A percentile compares a stretch with the other conserved stretches of the same genome.
These are phyloP conservation scores for Dione juno DNA, from an alignment of 2,888 invertebrate species.

Conservation along the genomic window DNA sequence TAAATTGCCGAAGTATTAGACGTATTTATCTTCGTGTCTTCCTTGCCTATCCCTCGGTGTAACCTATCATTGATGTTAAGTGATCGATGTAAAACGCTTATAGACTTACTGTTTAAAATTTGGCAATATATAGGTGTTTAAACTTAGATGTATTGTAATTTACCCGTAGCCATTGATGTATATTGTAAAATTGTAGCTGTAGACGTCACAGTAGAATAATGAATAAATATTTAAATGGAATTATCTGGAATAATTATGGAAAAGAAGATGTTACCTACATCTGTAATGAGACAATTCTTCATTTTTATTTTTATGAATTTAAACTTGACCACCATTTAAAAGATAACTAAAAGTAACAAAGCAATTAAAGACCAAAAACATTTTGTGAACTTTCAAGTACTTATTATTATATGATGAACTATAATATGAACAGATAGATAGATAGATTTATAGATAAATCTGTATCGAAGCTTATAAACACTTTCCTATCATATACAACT, in stretches of 20 bases:
- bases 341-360: slow-evolving; percentile 6
- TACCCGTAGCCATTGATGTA: slow-evolving; percentile 23
- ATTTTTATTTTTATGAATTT: neutral
- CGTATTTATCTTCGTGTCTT: slow-evolving; percentile 52
- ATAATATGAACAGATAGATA: slow-evolving; percentile 5
- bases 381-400: neutral
- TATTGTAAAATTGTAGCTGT: slow-evolving; percentile 18
- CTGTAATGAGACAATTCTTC: neutral
- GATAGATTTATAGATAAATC: slow-evolving; percentile 8
- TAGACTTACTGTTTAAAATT: slow-evolving; percentile 56
- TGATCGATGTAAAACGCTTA: slow-evolving; percentile 82
- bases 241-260: neutral
- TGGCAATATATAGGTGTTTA: slow-evolving; percentile 41
- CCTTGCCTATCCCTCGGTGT: slow-evolving; percentile 61
- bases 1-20: slow-evolving; percentile 22
- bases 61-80: slow-evolving; percentile 60
- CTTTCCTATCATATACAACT: slow-evolving; percentile 32
- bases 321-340: neutral
- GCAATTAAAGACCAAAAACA: slow-evolving; percentile 12
- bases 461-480: slow-evolving; percentile 25
- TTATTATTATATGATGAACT: slow-evolving; percentile 5
- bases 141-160: slow-evolving; percentile 34
- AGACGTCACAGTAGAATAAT: neutral
- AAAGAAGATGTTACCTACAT: neutral
- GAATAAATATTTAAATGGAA: neutral